Evolutionary conservation across 2,113 vertebrate genomes (phyloP).

Genomic region (Trogon melanurus): DNA sequence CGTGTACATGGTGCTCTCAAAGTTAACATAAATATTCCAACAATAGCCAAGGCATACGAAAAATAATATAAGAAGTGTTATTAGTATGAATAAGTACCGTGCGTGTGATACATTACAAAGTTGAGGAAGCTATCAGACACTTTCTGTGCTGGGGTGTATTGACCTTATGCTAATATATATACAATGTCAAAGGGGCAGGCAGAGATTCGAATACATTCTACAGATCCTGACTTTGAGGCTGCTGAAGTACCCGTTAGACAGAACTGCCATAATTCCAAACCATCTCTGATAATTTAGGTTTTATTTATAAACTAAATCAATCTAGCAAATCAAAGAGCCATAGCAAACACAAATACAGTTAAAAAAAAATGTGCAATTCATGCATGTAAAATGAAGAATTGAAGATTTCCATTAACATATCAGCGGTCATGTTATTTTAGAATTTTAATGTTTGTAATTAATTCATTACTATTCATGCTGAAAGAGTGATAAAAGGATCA

Average conservation of each 20-base stretch:
- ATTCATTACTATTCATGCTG: slow-evolving; percentile 26
- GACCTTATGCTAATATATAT: neutral
- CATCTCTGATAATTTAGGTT: neutral
- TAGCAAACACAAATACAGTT: neutral
- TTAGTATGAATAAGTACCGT: neutral
- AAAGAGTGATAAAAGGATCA: slow-evolving; percentile 13
- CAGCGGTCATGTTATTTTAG: neutral
- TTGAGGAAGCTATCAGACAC: neutral
- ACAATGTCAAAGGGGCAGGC: neutral
- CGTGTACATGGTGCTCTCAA: neutral
- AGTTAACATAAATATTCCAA: neutral
- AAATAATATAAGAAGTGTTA: neutral
- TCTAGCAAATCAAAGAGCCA: neutral
- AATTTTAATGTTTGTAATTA: slow-evolving; percentile 22
- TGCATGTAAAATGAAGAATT: neutral
- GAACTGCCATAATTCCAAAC: neutral
- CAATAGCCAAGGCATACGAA: neutral
- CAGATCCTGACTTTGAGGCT: neutral
- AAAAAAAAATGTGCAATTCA: neutral
- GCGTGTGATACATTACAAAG: neutral
- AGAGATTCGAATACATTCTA: neutral
- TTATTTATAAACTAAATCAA: slow-evolving; percentile 21
- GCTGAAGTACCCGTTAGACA: neutral
- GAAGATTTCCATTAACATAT: neutral
- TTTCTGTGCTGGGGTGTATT: neutral